A percentile compares a stretch with the other conserved stretches of the same genome.
Evolutionary conservation across 2,797 vertebrate genomes (phyloP).

Genomic region (Sphenopsis melanotis): DNA sequence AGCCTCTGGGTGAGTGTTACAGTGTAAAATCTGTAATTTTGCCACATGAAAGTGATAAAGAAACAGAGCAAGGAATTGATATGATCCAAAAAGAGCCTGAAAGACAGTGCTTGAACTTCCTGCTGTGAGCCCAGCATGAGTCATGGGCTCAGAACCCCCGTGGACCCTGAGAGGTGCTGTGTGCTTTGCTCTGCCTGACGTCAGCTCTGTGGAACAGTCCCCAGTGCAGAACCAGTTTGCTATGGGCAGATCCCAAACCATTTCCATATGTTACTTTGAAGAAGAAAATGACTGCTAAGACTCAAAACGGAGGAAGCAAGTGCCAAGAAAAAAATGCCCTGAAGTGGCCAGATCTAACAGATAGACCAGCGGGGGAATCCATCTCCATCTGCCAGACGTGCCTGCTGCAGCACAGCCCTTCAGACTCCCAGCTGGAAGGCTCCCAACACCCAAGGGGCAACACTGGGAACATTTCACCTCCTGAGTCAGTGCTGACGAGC

Average conservation of each 20-base stretch:
- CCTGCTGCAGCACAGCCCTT: background rate
- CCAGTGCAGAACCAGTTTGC: conserved; percentile 82
- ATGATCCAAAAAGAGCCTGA: background rate
- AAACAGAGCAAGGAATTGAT: background rate
- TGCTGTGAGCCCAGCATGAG: conserved; percentile 74
- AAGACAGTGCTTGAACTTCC: conserved; percentile 77
- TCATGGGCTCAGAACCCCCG: conserved; percentile 76
- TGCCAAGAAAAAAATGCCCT: conserved; percentile 12
- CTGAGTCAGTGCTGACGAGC: background rate
- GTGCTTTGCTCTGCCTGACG: conserved; percentile 74
- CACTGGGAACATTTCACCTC: background rate
- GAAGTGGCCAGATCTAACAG: conserved; percentile 37
- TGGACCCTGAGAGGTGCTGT: conserved; percentile 69
- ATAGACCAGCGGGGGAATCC: background rate
- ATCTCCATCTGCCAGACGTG: background rate
- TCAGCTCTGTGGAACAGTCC: conserved; percentile 80
- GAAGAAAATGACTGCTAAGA: conserved; percentile 82
- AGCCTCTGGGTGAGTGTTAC: background rate
- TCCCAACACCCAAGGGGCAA: conserved; percentile 4
- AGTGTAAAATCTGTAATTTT: background rate
- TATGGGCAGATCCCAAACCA: conserved; percentile 80
- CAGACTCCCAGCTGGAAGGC: background rate
- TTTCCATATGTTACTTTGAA: conserved; percentile 87
- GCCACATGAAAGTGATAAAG: background rate
- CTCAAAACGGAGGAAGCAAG: background rate